Conservation (phyloP, 2,888 invertebrate species). For the Lymantria dispar region DNA sequence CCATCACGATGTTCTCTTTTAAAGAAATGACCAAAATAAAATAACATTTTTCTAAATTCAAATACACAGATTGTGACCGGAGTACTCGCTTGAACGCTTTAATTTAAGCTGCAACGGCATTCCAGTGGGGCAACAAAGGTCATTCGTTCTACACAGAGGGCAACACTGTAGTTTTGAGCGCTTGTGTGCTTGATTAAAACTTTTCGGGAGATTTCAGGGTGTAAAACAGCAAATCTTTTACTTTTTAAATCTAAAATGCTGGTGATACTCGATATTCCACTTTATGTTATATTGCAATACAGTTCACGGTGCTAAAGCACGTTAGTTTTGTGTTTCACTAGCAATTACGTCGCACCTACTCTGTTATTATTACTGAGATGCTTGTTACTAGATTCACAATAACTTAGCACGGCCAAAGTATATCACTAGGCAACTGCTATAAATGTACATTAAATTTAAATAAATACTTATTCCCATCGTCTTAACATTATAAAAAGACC, state of each 20-base stretch:
- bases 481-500: no score
- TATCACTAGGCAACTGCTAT: no score
- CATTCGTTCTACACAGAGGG: conserved; percentile 12
- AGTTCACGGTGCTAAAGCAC: conserved; percentile 4
- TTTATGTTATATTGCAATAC: conserved; percentile 19
- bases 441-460: no score
- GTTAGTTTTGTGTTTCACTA: no score
- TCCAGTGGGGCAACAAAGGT: conserved; percentile 15
- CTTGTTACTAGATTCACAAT: no score
- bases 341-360: no score
- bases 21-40: conserved; percentile 1
- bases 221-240: neutral
- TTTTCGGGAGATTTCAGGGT: conserved; percentile 13
- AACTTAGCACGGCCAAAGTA: no score
- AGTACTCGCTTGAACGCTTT: conserved; percentile 16
- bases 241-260: neutral
- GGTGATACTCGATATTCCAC: conserved; percentile 4
- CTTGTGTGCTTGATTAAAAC: conserved; percentile 30
- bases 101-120: conserved; percentile 28
- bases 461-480: no score
- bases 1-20: neutral
- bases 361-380: no score
- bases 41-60: conserved; percentile 2
- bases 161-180: conserved; percentile 2
- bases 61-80: conserved; percentile 8